Base-by-base conservation (phyloP, 2,113 vertebrate genomes). In the Cariama cristata region DNA sequence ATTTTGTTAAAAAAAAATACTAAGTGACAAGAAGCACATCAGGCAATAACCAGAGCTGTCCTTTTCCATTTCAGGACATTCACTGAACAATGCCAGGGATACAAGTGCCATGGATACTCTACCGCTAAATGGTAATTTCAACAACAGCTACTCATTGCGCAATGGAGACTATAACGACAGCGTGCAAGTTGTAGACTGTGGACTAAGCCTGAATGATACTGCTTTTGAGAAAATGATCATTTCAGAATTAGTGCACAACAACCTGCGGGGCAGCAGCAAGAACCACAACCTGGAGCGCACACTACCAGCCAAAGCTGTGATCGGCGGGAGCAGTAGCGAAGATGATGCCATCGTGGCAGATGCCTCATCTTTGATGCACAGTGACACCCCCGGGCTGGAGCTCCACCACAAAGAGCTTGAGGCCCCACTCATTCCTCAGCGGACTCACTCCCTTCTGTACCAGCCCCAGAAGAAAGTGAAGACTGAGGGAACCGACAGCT, bases 91-190 rank as follows among this genome's bases (percentile, higher is more conserved):
- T 98, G 99, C 98, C 99, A 99, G 99, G 99, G 99, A 99, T 98
- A 99, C 99, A 99, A 99, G 99, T 99, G 99, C 99, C 99, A 99
- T 99, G 99, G 99, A 99, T 99, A 99, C 99, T 98, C 99, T 99
- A 99, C 99, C 99, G 99, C 99, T 99, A 99, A 99, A 99, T 99
- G 99, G 99, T 99, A 99, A 99, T 98, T 99, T 99, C 98, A 99
- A 99, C 98, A 99, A 99, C 98, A 99, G 99, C 99, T 99, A 99
- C 98, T 99, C 99, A 45, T 98, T 99, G 97, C 99, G 99, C 97
- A 99, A 99, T 2, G 99, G 99, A 97, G 99, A 99, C 98, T 99
- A 99, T 97, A 98, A 98, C 27, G 98, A 99, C 97, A 98, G 99
- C 17, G 98, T 99, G 97, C 99, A 99, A 98, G 99, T 99, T 83